phyloP scores from a whole-genome alignment of 2,797 vertebrate species.

The Paedocypris micromegethes region DNA sequence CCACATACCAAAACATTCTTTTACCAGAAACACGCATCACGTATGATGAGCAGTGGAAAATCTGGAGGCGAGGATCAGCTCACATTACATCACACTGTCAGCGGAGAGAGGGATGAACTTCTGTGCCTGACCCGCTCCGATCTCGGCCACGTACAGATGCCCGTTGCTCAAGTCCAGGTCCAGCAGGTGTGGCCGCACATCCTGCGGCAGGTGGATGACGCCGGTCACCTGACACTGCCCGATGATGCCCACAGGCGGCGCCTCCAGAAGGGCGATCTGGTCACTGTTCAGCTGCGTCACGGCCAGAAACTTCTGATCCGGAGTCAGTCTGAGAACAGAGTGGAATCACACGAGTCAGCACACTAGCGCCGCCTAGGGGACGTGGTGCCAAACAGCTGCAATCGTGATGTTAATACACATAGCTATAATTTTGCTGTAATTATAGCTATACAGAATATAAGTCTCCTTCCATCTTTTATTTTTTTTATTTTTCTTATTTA shows the following conservation, averaged over 20 bases:
- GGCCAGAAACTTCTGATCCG: slow-evolving; percentile 76
- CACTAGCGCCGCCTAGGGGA: too few relatives aligned
- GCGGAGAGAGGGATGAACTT: slow-evolving; percentile 73
- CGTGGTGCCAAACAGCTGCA: too few relatives aligned
- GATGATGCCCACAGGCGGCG: slow-evolving; percentile 77
- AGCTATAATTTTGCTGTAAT: too few relatives aligned
- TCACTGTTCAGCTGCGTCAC: slow-evolving; percentile 85
- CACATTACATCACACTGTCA: neutral
- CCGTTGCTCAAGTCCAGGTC: slow-evolving; percentile 78
- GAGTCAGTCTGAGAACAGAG: slow-evolving; percentile 68
- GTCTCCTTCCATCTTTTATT: too few relatives aligned
- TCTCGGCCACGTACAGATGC: slow-evolving; percentile 87
- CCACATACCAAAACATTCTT: too few relatives aligned
- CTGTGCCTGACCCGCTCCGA: slow-evolving; percentile 89
- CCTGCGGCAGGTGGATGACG: slow-evolving; percentile 81
- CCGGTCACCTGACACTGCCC: slow-evolving; percentile 76
- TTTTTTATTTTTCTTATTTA: too few relatives aligned
- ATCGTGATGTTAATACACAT: too few relatives aligned
- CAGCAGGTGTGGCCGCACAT: slow-evolving; percentile 85
- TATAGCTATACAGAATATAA: too few relatives aligned
- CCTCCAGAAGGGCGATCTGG: slow-evolving; percentile 73
- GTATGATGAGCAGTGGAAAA: neutral
- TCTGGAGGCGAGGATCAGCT: too few relatives aligned
- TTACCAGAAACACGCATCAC: too few relatives aligned
- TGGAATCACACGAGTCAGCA: neutral